Evolutionary conservation across 2,888 invertebrate species (phyloP).

Genomic region (Chaetogeoica ovagalla): DNA sequence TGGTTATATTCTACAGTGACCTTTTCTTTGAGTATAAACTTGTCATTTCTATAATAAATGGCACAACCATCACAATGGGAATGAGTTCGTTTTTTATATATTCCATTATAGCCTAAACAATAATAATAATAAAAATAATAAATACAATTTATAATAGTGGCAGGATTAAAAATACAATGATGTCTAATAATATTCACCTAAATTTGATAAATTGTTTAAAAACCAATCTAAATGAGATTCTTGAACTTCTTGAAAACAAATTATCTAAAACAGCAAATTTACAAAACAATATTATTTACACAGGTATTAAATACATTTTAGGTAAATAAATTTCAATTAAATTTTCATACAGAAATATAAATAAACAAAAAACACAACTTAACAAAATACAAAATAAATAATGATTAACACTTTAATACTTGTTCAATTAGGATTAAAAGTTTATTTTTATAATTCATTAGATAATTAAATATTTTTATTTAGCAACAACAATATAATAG

Average conservation of each 20-base stretch:
- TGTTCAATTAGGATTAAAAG: too few relatives aligned
- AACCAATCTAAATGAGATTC: conserved; percentile 70
- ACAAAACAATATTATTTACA: neutral
- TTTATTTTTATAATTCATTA: too few relatives aligned
- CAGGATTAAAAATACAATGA: neutral
- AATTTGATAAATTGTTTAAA: conserved; percentile 60
- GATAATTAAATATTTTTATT: too few relatives aligned
- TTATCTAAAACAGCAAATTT: conserved; percentile 65
- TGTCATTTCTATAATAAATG: conserved; percentile 73
- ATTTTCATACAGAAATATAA: too few relatives aligned
- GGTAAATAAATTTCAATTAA: too few relatives aligned
- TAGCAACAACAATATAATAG: too few relatives aligned
- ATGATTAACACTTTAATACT: too few relatives aligned
- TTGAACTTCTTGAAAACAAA: conserved; percentile 92
- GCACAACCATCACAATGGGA: conserved; percentile 86
- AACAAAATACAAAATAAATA: too few relatives aligned
- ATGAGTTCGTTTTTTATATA: conserved; percentile 84
- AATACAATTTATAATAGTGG: neutral
- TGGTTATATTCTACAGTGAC: conserved; percentile 71
- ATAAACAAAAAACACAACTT: too few relatives aligned
- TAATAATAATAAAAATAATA: neutral
- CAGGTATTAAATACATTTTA: neutral
- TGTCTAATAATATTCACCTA: conserved; percentile 59
- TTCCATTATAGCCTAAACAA: conserved; percentile 69
- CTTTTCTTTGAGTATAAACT: conserved; percentile 70